phyloP scores from a whole-genome alignment of 2,888 invertebrate species.

The Ophonus ardosiacus region DNA sequence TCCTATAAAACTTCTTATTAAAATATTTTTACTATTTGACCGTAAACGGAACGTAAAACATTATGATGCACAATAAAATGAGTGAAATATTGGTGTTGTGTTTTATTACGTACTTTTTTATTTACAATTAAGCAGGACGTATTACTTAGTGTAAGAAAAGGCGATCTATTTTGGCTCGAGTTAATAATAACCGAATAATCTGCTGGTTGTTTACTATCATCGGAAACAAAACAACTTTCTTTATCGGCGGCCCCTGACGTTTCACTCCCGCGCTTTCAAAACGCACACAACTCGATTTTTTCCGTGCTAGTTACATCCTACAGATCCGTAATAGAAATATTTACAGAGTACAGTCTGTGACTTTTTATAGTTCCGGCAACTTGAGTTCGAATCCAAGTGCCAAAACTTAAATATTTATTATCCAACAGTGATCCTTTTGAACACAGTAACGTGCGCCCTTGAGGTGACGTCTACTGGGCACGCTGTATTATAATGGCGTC shows the following conservation, averaged over 20 bases:
- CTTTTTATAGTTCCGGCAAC: no score
- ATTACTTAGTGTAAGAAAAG: background rate
- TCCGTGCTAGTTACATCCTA: background rate
- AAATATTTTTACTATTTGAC: slow-evolving; percentile 16
- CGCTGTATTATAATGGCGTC: no score
- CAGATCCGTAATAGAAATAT: slow-evolving; percentile 1
- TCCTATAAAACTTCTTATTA: slow-evolving; percentile 11
- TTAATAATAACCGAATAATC: slow-evolving; percentile 22
- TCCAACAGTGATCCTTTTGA: no score
- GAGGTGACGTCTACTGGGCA: no score
- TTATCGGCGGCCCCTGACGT: slow-evolving; percentile 10
- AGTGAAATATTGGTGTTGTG: background rate
- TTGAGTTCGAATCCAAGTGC: no score
- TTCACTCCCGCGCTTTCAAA: slow-evolving; percentile 1
- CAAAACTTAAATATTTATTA: no score
- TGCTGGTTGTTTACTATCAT: slow-evolving; percentile 30
- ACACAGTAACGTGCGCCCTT: no score
- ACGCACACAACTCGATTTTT: slow-evolving; percentile 19
- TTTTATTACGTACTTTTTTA: background rate
- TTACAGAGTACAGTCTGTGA: background rate
- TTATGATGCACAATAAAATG: background rate
- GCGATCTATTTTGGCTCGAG: slow-evolving; percentile 1
- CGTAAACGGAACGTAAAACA: slow-evolving; percentile 10
- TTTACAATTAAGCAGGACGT: slow-evolving; percentile 3
- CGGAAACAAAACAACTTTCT: slow-evolving; percentile 42